Evolutionary conservation across 2,888 invertebrate species (phyloP).

Genomic region (Dicyrtoma fusca): DNA sequence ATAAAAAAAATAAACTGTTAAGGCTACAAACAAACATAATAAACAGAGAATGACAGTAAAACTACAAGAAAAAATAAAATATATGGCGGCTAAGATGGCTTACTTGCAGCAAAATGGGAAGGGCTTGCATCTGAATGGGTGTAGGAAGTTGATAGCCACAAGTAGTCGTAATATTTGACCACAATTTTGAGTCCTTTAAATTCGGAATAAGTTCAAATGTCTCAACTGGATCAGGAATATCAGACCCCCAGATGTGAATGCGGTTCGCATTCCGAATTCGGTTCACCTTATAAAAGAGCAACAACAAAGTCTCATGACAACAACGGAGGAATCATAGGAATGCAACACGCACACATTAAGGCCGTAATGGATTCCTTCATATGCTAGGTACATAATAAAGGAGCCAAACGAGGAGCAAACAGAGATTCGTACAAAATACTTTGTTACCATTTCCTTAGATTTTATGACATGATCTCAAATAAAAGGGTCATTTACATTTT

Average conservation of each 20-base stretch:
- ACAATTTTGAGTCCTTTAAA: conserved; percentile 65
- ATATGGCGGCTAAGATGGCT: conserved; percentile 43
- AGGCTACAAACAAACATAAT: not conserved
- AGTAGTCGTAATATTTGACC: conserved; percentile 68
- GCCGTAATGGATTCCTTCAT: not conserved
- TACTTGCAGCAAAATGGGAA: conserved; percentile 83
- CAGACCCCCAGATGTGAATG: conserved; percentile 78
- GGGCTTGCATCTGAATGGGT: conserved; percentile 89
- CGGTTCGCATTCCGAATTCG: conserved; percentile 74
- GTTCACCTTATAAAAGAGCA: conserved; percentile 66
- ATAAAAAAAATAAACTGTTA: too few species aligned
- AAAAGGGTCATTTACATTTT: conserved; percentile 34
- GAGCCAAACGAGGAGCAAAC: too few species aligned
- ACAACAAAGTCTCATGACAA: not conserved
- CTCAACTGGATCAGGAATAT: conserved; percentile 75
- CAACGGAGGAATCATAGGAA: not conserved
- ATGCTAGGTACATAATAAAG: not conserved
- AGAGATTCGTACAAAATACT: not conserved
- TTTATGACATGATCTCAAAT: conserved; percentile 23
- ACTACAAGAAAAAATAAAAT: not conserved
- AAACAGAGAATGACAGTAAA: conserved; percentile 3
- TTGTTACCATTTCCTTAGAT: conserved; percentile 29
- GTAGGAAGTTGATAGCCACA: conserved; percentile 76
- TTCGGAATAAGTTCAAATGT: conserved; percentile 69
- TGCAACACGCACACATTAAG: not conserved